Evolutionary conservation across 1,140 invertebrate genomes (phyloP).

Genomic region (Drosophila aff.): DNA sequence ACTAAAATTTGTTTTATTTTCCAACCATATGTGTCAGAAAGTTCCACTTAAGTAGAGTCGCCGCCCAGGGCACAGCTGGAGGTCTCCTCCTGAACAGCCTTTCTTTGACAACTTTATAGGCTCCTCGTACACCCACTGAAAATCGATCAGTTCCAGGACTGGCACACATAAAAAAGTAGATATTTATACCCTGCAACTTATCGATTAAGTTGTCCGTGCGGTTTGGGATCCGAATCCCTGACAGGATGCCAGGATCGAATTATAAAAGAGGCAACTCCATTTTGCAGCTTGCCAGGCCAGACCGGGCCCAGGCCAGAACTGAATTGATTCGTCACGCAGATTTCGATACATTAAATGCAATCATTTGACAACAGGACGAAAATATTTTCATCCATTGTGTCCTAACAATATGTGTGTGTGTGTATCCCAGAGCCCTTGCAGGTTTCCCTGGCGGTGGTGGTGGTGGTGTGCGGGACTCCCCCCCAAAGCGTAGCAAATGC

Average conservation of each 20-base stretch:
- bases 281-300: constrained; percentile 43
- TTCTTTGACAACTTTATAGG: constrained; percentile 39
- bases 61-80: constrained; percentile 32
- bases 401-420: constrained; percentile 61
- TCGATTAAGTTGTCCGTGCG: constrained; percentile 63
- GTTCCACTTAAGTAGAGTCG: constrained; percentile 37
- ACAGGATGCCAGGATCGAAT: constrained; percentile 73
- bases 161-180: constrained; percentile 4
- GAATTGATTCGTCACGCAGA: constrained; percentile 83
- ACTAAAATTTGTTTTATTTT: constrained; percentile 32
- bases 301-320: constrained; percentile 22
- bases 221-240: constrained; percentile 47
- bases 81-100: constrained; percentile 8
- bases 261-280: constrained; percentile 67
- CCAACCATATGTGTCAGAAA: constrained; percentile 40
- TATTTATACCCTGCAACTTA: constrained; percentile 24
- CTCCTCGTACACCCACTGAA: constrained; percentile 39
- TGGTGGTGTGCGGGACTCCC: constrained; percentile 53
- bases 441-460: constrained; percentile 15
- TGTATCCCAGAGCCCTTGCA: constrained; percentile 8
- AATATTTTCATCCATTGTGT: constrained; percentile 85
- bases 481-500: constrained; percentile 78
- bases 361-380: constrained; percentile 85
- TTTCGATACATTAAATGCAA: constrained; percentile 85
- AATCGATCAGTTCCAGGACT: constrained; percentile 48